Base-by-base conservation (phyloP, 2,888 invertebrate species). In the Dynastes grantii region DNA sequence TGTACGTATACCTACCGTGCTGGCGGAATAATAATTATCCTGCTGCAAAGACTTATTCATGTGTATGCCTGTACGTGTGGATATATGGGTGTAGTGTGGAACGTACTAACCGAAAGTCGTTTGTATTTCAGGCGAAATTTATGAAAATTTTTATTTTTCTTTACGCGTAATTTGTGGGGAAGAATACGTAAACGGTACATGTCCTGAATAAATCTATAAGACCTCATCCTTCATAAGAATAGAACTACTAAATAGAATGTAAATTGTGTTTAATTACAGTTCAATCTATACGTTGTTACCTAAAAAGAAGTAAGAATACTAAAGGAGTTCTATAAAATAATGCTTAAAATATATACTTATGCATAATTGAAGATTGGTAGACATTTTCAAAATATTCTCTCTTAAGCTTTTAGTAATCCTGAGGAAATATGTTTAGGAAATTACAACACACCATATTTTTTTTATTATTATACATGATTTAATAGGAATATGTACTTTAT, bases 51-150 rank as follows among this genome's bases (percentile, higher is more conserved):
- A 13, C 68, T 45, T 61, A 32, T 40, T 37, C n/a, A 61, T 55
- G 55, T 55, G 32, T 29, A 16, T 37, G 55, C 6, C 27, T 13
- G 29, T 55, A n/a, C 32, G 32, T 58, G 58, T 61, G 27, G 55
- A 58, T 58, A 22, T 58, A 58, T 27, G 22, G 55, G 8, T 58
- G 22, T 22, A 58, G n/a, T 75, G 27, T 29, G 58, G 13, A 8
- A 45, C 45, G 49, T 29, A 75, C 61, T 49, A 68, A 68, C 29
- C 29, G 68, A 68, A 68, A 51, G 68, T 29, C 51, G 51, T 75
- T 75, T 75, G 73, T 75, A 75, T 75, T 75, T 75, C 40, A 61
- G 49, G 61, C 40, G 73, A n/a, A n/a, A n/a, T n/a, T n/a, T n/a
- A n/a, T n/a, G n/a, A n/a, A n/a, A n/a, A n/a, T n/a, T n/a, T n/a